Base-by-base conservation (phyloP, 2,797 vertebrate genomes). In the Phalanger gymnotis region DNA sequence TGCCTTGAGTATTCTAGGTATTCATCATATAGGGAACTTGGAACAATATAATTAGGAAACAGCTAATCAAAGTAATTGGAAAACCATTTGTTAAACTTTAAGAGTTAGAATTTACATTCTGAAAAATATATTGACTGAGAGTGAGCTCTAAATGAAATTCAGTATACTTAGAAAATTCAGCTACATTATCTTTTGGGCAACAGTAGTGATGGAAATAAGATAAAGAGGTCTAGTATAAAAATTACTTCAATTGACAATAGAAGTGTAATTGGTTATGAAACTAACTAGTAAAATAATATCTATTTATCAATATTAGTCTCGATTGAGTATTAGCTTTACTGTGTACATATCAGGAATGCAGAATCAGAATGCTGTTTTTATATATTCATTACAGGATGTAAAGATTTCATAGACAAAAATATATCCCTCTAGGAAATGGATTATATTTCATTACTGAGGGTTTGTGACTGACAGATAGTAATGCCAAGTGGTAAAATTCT, bases 31-130 rank as follows among this genome's bases (percentile, higher is more conserved):
- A 90, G 92, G 87, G 61, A 89, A 92, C 51, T 73, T 94, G 51
- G 95, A 94, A 93, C 57, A 96, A 54, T 94, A 47, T 93, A 28
- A 66, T 3, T 91, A 95, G 91, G 28, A 93, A 94, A 92, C 90
- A 61, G 31, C 51, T 93, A 96, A 66, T 11, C 40, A 96, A 90
- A 55, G 91, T 92, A 22, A 66, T 92, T 96, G 61, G n/a, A 90
- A 81, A 90, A 66, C 57, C 89, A 93, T 97, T 91, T 89, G 55
- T 93, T 95, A 91, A 93, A 91, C 91, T 91, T 40, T 94, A 55
- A 95, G 34, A 95, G 10, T 89, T 95, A 27, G 73, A 51, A 87
- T 87, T 87, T 47, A 47, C n/a, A 7, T 73, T 73, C 61, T 73
- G 61, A 66, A 58, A 58, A 58, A 58, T 57, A 58, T 11, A 31